Evolutionary conservation across 2,888 invertebrate genomes (phyloP).

Genomic region (Drosophila meridionalis): DNA sequence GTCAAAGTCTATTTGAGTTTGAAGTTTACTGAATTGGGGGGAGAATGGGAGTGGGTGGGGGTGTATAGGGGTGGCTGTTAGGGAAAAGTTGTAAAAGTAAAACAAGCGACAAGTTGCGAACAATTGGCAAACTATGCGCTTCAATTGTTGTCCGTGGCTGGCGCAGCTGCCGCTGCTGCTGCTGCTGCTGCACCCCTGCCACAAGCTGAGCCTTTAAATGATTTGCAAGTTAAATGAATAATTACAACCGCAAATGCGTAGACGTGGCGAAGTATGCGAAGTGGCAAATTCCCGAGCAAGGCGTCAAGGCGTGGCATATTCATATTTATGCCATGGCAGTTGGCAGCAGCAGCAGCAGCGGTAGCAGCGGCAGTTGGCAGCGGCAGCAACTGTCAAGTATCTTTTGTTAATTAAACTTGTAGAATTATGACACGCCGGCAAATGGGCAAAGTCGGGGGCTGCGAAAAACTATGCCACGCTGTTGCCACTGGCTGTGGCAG

Average conservation of each 20-base stretch:
- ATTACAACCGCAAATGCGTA: constrained; percentile 71
- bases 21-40: constrained; percentile 21
- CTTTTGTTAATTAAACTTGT: constrained; percentile 80
- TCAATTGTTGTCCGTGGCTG: constrained; percentile 64
- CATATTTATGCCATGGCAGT: constrained; percentile 66
- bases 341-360: constrained; percentile 27
- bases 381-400: constrained; percentile 74
- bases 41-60: not conserved
- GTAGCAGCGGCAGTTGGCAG: constrained; percentile 25
- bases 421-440: constrained; percentile 76
- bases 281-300: not conserved
- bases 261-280: constrained; percentile 20
- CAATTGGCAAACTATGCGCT: constrained; percentile 77
- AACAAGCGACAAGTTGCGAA: constrained; percentile 69
- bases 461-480: constrained; percentile 60
- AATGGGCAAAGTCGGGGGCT: constrained; percentile 51
- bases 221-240: constrained; percentile 80
- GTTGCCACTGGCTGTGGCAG: constrained; percentile 53
- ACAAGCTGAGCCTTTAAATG: constrained; percentile 59
- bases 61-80: not conserved
- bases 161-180: not conserved
- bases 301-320: constrained; percentile 51
- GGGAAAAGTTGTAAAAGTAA: constrained; percentile 72
- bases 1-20: constrained; percentile 79
- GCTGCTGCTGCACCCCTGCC: not conserved